These are phyloP conservation scores for Aleiodes sp. DNA, from an alignment of 1,140 invertebrate species.

Conservation along the genomic window DNA sequence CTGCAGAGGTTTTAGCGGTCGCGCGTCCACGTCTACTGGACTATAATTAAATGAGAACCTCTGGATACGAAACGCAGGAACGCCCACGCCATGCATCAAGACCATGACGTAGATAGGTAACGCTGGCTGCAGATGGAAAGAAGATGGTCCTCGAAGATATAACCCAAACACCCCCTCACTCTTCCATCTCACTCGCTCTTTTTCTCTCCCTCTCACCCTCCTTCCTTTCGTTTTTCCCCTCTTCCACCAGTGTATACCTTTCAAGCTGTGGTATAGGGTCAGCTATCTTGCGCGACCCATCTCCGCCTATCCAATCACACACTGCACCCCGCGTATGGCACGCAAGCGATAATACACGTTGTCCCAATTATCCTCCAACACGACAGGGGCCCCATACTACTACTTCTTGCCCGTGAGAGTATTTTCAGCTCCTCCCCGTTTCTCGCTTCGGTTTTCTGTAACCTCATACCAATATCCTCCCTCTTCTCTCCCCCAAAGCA, in stretches of 20 bases:
- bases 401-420: constrained; percentile 48
- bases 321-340: constrained; percentile 55
- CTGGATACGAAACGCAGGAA: constrained; percentile 57
- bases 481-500: constrained; percentile 19
- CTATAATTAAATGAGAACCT: constrained; percentile 61
- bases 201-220: too few species aligned
- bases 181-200: too few species aligned
- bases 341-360: constrained; percentile 57
- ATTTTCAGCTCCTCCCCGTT: constrained; percentile 55
- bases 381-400: constrained; percentile 42
- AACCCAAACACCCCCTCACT: constrained; percentile 38
- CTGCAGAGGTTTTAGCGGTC: neutral
- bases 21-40: constrained; percentile 18
- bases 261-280: constrained; percentile 60
- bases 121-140: constrained; percentile 57
- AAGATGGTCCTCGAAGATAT: constrained; percentile 66
- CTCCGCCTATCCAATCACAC: constrained; percentile 67
- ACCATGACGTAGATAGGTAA: constrained; percentile 62
- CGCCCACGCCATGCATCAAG: constrained; percentile 66
- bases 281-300: constrained; percentile 66
- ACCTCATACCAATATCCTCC: constrained; percentile 1
- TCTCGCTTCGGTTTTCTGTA: constrained; percentile 18
- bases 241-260: constrained; percentile 1
- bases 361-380: constrained; percentile 61
- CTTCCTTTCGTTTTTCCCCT: constrained; percentile 13